Percentiles rank a stretch among this genome's conserved stretches.
Conservation (phyloP, 2,113 vertebrate genomes). For the Eolophus roseicapilla region DNA sequence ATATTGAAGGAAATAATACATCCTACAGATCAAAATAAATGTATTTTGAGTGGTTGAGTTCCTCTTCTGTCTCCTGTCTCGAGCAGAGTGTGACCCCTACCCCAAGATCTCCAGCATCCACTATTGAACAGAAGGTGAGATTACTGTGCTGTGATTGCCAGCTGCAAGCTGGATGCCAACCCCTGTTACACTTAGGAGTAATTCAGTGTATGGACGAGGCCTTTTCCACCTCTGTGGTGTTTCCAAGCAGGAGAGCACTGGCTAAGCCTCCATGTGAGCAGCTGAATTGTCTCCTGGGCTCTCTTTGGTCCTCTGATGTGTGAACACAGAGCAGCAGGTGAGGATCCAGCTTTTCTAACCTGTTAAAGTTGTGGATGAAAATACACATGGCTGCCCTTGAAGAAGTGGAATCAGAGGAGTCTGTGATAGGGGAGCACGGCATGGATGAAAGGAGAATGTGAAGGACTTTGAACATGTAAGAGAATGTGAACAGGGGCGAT, state of each 20-base stretch:
- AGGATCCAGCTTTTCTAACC: slow-evolving; percentile 5
- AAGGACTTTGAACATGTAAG: slow-evolving; percentile 62
- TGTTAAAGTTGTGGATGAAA: slow-evolving; percentile 1
- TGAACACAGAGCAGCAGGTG: background rate
- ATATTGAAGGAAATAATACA: background rate
- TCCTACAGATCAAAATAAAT: background rate
- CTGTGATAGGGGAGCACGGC: background rate
- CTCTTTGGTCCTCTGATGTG: background rate
- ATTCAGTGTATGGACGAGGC: background rate
- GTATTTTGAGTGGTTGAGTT: background rate
- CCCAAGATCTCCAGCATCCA: background rate
- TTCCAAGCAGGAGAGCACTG: background rate
- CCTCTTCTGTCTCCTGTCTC: background rate
- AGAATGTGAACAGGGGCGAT: slow-evolving; percentile 37
- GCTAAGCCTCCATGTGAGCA: fast-evolving
- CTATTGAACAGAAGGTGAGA: background rate
- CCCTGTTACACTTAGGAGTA: background rate
- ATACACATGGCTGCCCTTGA: slow-evolving; percentile 33
- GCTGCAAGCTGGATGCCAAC: background rate
- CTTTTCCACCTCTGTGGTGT: background rate
- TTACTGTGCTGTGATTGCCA: fast-evolving
- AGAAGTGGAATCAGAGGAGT: slow-evolving; percentile 39
- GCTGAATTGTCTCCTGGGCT: background rate
- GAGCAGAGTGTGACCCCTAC: background rate
- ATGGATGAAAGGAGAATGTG: slow-evolving; percentile 41